A percentile compares a stretch with the other conserved stretches of the same genome.
phyloP scores from a whole-genome alignment of 2,888 invertebrate species.

The Diaphora mendica region DNA sequence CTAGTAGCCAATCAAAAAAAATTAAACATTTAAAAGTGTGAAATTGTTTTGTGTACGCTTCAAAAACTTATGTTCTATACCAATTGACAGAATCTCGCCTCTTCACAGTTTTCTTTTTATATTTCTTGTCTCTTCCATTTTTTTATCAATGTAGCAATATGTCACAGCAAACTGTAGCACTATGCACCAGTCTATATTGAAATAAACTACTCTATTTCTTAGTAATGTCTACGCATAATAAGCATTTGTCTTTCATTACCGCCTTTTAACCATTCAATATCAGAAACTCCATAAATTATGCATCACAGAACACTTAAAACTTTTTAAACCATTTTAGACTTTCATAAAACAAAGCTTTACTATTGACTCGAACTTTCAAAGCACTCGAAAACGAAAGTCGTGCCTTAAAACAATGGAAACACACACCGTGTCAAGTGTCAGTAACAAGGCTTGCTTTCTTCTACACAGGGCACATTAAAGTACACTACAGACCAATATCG shows the following conservation, averaged over 20 bases:
- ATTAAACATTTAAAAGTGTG: no score
- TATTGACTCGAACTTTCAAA: constrained; percentile 14
- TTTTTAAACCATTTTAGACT: background rate
- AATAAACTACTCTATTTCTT: background rate
- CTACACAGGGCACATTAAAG: constrained; percentile 69
- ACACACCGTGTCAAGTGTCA: constrained; percentile 77
- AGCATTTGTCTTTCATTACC: background rate
- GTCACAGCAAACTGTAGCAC: no score
- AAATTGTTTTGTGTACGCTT: no score
- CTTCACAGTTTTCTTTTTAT: no score
- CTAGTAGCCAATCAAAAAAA: no score
- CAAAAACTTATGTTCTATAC: no score
- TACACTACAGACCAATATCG: constrained; percentile 23
- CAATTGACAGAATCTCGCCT: no score
- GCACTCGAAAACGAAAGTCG: constrained; percentile 31
- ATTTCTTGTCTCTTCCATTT: no score
- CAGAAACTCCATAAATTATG: background rate
- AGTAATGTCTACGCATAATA: background rate
- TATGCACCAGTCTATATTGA: background rate
- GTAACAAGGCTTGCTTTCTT: constrained; percentile 81
- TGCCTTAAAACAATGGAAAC: constrained; percentile 65
- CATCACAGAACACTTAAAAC: background rate
- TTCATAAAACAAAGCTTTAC: constrained; percentile 11
- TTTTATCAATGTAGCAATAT: no score
- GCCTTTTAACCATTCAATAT: background rate